phyloP scores from a whole-genome alignment of 1,140 invertebrate genomes.

The Monochamus saltuarius region DNA sequence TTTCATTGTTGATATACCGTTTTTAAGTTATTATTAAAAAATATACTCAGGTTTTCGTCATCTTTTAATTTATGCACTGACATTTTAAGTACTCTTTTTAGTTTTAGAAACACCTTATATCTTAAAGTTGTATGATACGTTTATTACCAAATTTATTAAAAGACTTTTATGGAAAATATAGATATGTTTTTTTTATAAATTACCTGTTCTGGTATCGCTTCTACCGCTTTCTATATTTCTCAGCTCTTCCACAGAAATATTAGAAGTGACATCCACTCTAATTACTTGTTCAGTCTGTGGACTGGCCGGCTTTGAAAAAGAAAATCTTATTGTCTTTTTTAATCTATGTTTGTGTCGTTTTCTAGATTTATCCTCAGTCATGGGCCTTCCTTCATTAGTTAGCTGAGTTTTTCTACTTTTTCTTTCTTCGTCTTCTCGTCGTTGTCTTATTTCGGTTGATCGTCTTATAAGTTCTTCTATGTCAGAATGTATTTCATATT shows the following conservation, averaged over 20 bases:
- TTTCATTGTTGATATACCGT: too few relatives aligned
- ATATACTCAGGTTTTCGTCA: too few relatives aligned
- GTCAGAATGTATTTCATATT: conserved; percentile 18
- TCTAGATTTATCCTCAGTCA: neutral
- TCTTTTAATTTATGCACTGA: too few relatives aligned
- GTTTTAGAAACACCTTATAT: too few relatives aligned
- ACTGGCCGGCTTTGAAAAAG: conserved; percentile 43
- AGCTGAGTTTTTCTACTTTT: conserved; percentile 16
- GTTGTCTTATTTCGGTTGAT: conserved; percentile 19
- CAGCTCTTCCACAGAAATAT: conserved; percentile 29
- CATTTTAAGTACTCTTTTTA: too few relatives aligned
- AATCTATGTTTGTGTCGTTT: conserved; percentile 23
- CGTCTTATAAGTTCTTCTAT: conserved; percentile 31
- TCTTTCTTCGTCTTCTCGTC: conserved; percentile 20
- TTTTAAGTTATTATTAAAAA: too few relatives aligned
- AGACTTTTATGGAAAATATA: too few relatives aligned
- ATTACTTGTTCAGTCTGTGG: conserved; percentile 49
- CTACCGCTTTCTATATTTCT: neutral
- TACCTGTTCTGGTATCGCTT: neutral
- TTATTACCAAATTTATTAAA: too few relatives aligned
- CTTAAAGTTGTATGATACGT: too few relatives aligned
- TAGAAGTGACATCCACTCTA: conserved; percentile 48
- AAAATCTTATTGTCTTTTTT: conserved; percentile 43
- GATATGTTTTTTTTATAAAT: too few relatives aligned
- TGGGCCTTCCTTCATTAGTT: neutral